phyloP scores from a whole-genome alignment of 2,888 invertebrate genomes.

The Girardia tigrina region DNA sequence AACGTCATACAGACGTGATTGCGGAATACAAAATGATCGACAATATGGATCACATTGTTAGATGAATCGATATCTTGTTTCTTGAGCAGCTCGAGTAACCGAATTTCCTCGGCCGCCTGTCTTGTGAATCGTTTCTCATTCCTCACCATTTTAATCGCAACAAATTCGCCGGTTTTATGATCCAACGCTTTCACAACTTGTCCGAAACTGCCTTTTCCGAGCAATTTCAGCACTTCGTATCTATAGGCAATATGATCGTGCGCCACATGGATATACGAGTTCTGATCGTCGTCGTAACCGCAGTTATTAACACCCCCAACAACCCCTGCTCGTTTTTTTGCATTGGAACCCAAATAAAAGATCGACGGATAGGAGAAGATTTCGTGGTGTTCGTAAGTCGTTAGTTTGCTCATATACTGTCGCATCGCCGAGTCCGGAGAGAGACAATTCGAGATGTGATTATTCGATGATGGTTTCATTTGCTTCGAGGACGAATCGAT shows the following conservation, averaged over 20 bases:
- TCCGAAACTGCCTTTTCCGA: conserved; percentile 83
- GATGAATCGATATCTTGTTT: conserved; percentile 84
- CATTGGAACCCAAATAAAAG: conserved; percentile 81
- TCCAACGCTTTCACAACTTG: conserved; percentile 91
- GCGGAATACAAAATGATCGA: conserved; percentile 82
- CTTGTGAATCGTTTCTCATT: conserved; percentile 89
- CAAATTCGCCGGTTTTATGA: conserved; percentile 79
- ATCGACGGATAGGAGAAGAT: conserved; percentile 81
- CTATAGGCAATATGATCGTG: conserved; percentile 92
- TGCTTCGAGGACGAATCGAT: neutral
- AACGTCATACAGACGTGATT: conserved; percentile 94
- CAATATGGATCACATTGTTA: conserved; percentile 92
- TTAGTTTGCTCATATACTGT: conserved; percentile 61
- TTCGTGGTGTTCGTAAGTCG: conserved; percentile 88
- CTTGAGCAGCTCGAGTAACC: conserved; percentile 74
- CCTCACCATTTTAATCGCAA: conserved; percentile 79
- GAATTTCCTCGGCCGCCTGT: conserved; percentile 81
- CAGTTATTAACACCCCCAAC: conserved; percentile 74
- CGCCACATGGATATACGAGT: conserved; percentile 86
- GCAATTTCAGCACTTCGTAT: conserved; percentile 86
- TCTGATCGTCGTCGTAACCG: conserved; percentile 94
- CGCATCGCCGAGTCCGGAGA: conserved; percentile 50
- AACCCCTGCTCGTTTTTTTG: conserved; percentile 68
- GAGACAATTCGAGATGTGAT: conserved; percentile 10
- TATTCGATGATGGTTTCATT: neutral